These are phyloP conservation scores for Thereva unica DNA, from an alignment of 2,888 invertebrate species.

Conservation along the genomic window DNA sequence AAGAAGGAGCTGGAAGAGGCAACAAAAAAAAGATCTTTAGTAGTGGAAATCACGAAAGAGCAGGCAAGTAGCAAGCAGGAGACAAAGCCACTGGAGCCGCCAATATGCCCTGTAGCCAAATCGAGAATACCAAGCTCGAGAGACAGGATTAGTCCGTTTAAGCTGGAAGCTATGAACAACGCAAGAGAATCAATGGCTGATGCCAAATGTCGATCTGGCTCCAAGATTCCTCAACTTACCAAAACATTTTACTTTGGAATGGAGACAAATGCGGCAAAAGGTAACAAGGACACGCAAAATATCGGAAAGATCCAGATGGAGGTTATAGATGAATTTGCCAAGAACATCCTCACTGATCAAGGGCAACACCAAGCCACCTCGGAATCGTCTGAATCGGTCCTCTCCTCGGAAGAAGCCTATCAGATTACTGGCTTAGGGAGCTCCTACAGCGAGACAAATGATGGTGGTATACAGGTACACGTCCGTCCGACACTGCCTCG, in stretches of 20 bases:
- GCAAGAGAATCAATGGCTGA: not conserved
- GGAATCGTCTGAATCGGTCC: slow-evolving; percentile 62
- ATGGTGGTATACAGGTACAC: slow-evolving; percentile 70
- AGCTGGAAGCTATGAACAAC: not conserved
- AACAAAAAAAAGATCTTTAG: slow-evolving; percentile 38
- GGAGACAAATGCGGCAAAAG: slow-evolving; percentile 61
- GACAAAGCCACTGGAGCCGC: not conserved
- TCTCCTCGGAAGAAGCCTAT: slow-evolving; percentile 59
- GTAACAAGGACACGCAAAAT: slow-evolving; percentile 40
- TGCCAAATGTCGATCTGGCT: slow-evolving; percentile 14
- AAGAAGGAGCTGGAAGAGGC: slow-evolving; percentile 40
- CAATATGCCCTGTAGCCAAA: slow-evolving; percentile 10
- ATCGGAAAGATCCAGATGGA: slow-evolving; percentile 44
- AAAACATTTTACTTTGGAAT: slow-evolving; percentile 81
- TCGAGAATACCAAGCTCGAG: not conserved
- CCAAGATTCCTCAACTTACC: slow-evolving; percentile 50
- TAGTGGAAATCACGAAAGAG: slow-evolving; percentile 9
- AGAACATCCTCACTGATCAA: slow-evolving; percentile 46
- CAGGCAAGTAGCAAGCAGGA: slow-evolving; percentile 6
- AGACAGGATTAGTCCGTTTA: not conserved
- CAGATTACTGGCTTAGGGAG: slow-evolving; percentile 49
- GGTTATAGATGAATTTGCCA: slow-evolving; percentile 53
- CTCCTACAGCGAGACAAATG: slow-evolving; percentile 51
- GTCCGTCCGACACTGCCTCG: slow-evolving; percentile 79
- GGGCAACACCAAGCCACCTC: slow-evolving; percentile 49